These are phyloP conservation scores for Chelon labrosus DNA, from an alignment of 2,797 vertebrate genomes.

Conservation along the genomic window DNA sequence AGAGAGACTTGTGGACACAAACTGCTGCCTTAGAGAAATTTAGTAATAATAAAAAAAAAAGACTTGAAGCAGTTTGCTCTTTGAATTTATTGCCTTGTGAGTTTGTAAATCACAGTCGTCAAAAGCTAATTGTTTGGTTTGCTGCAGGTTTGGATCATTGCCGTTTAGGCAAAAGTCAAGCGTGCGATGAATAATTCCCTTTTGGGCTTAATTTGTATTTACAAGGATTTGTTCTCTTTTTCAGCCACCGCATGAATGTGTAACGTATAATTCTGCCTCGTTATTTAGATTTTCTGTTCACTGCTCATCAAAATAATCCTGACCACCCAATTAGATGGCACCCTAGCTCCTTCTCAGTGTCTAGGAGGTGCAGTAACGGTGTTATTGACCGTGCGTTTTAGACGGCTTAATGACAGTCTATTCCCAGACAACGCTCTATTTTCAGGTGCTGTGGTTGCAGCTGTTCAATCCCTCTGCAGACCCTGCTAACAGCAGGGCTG, in stretches of 20 bases:
- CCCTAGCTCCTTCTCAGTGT: slow-evolving; percentile 20
- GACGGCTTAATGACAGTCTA: slow-evolving; percentile 76
- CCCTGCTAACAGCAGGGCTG: slow-evolving; percentile 38
- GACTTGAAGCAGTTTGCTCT: slow-evolving; percentile 27
- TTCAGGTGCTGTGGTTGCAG: slow-evolving; percentile 76
- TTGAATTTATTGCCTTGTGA: slow-evolving; percentile 4
- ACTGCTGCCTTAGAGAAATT: slow-evolving; percentile 79
- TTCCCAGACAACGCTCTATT: slow-evolving; percentile 77
- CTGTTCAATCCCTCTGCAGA: slow-evolving; percentile 49
- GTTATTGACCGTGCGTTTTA: slow-evolving; percentile 64
- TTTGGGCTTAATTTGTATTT: slow-evolving; percentile 37
- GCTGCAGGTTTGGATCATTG: slow-evolving; percentile 20
- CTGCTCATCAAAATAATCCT: slow-evolving; percentile 64
- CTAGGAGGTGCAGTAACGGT: slow-evolving; percentile 43
- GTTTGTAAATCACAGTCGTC: not conserved
- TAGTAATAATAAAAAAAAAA: slow-evolving; percentile 78
- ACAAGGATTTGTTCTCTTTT: slow-evolving; percentile 15
- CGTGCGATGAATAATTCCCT: slow-evolving; percentile 3
- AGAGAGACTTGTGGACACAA: slow-evolving; percentile 77
- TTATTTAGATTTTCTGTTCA: slow-evolving; percentile 55
- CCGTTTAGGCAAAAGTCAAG: slow-evolving; percentile 14
- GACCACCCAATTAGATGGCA: slow-evolving; percentile 69
- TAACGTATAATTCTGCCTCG: slow-evolving; percentile 44
- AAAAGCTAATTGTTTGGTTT: slow-evolving; percentile 4
- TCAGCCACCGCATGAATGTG: not conserved